Evolutionary conservation across 2,888 invertebrate genomes (phyloP).

Genomic region (Acronicta leporina): DNA sequence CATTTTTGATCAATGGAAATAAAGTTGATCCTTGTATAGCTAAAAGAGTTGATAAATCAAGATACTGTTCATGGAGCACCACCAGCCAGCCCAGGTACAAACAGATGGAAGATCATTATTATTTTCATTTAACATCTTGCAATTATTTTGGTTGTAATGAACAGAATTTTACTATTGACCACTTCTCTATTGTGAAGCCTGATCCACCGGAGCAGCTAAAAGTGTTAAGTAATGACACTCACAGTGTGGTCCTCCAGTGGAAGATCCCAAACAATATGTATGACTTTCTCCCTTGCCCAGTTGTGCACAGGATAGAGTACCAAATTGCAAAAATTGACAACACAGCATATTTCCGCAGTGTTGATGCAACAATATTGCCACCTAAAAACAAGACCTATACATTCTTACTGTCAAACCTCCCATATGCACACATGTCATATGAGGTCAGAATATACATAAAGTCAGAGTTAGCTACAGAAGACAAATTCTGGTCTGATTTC

Average conservation of each 20-base stretch:
- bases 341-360: slow-evolving; percentile 78
- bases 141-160: slow-evolving; percentile 90
- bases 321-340: slow-evolving; percentile 85
- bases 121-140: slow-evolving; percentile 89
- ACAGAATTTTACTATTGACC: slow-evolving; percentile 88
- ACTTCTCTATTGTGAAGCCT: slow-evolving; percentile 86
- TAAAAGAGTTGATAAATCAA: slow-evolving; percentile 48
- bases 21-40: slow-evolving; percentile 63
- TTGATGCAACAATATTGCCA: slow-evolving; percentile 72
- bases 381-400: slow-evolving; percentile 75
- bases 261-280: slow-evolving; percentile 74
- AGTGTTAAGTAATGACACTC: slow-evolving; percentile 68
- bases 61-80: slow-evolving; percentile 74
- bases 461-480: slow-evolving; percentile 84
- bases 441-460: slow-evolving; percentile 92
- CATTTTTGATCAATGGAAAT: slow-evolving; percentile 68
- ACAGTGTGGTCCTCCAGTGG: slow-evolving; percentile 80
- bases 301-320: slow-evolving; percentile 83
- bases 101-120: slow-evolving; percentile 82
- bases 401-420: slow-evolving; percentile 86
- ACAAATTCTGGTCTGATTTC: slow-evolving; percentile 92
- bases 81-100: slow-evolving; percentile 80
- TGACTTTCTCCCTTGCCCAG: slow-evolving; percentile 72
- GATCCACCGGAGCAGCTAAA: slow-evolving; percentile 71
- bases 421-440: slow-evolving; percentile 92